These are phyloP conservation scores for Deilephila elpenor DNA, from an alignment of 2,888 invertebrate species.

Conservation along the genomic window DNA sequence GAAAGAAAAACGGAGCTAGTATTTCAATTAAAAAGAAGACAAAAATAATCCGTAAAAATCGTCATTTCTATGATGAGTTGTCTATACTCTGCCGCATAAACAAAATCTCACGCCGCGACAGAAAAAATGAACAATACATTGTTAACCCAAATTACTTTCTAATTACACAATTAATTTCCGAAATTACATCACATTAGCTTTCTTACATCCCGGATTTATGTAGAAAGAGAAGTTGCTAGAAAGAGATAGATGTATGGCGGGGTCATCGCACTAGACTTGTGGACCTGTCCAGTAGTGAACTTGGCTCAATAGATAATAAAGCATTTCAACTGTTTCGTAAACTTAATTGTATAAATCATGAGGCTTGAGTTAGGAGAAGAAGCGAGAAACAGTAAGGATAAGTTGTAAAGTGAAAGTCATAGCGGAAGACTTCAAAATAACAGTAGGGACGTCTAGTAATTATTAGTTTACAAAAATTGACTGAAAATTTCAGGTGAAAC, in stretches of 20 bases:
- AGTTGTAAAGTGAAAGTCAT: neutral
- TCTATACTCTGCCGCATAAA: neutral
- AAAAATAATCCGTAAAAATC: too few species aligned
- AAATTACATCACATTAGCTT: conserved; percentile 38
- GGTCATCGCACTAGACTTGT: conserved; percentile 56
- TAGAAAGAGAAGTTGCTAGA: conserved; percentile 47
- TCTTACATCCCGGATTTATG: conserved; percentile 44
- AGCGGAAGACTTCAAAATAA: neutral
- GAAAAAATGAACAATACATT: neutral
- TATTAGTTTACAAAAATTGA: too few species aligned
- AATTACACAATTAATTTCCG: conserved; percentile 29
- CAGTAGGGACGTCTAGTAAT: too few species aligned
- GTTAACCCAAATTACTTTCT: conserved; percentile 21
- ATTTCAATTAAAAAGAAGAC: too few species aligned
- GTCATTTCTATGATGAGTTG: too few species aligned
- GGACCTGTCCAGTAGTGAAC: conserved; percentile 63
- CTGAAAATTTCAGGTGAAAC: too few species aligned
- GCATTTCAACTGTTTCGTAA: conserved; percentile 68
- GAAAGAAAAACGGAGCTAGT: too few species aligned
- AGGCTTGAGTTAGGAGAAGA: conserved; percentile 35
- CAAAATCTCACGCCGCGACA: conserved; percentile 12
- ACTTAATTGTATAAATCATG: conserved; percentile 50
- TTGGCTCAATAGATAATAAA: conserved; percentile 68
- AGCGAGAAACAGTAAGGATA: conserved; percentile 34
- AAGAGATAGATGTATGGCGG: conserved; percentile 47